These are phyloP conservation scores for Leptinotarsa rubiginosa DNA, from an alignment of 2,888 invertebrate genomes.

Conservation along the genomic window DNA sequence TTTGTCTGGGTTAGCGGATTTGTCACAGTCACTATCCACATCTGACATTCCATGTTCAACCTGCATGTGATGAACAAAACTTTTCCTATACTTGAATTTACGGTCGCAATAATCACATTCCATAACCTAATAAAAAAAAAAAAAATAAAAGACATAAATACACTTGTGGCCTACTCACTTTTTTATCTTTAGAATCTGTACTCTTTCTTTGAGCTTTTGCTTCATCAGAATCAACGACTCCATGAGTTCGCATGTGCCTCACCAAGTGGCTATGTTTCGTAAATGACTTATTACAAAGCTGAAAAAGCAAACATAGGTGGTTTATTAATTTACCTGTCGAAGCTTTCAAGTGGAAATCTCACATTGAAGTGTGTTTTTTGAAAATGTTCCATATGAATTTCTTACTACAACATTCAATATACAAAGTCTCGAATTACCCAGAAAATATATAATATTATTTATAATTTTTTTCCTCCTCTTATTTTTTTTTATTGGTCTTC, in stretches of 20 bases:
- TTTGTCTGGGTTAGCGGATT: conserved; percentile 25
- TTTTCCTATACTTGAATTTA: conserved; percentile 66
- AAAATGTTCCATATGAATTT: too few species aligned
- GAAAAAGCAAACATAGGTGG: conserved; percentile 32
- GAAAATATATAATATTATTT: too few species aligned
- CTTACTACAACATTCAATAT: too few species aligned
- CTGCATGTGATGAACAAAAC: conserved; percentile 65
- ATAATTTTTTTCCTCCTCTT: too few species aligned
- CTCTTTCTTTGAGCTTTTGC: conserved; percentile 36
- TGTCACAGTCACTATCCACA: conserved; percentile 54
- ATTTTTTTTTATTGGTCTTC: too few species aligned
- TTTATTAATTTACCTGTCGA: too few species aligned
- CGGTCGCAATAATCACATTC: conserved; percentile 67
- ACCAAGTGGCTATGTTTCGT: conserved; percentile 60
- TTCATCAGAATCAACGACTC: conserved; percentile 49
- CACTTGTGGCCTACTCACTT: conserved; percentile 42
- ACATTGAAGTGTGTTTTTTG: too few species aligned
- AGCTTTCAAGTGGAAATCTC: too few species aligned
- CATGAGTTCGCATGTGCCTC: conserved; percentile 59
- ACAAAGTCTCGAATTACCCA: too few species aligned
- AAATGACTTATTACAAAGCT: conserved; percentile 62
- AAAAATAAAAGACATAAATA: neutral
- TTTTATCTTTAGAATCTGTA: conserved; percentile 52
- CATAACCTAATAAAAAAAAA: conserved; percentile 55
- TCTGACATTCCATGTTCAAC: conserved; percentile 65